phyloP scores from a whole-genome alignment of 2,797 vertebrate genomes.

The Mormyrus hasselquistii region DNA sequence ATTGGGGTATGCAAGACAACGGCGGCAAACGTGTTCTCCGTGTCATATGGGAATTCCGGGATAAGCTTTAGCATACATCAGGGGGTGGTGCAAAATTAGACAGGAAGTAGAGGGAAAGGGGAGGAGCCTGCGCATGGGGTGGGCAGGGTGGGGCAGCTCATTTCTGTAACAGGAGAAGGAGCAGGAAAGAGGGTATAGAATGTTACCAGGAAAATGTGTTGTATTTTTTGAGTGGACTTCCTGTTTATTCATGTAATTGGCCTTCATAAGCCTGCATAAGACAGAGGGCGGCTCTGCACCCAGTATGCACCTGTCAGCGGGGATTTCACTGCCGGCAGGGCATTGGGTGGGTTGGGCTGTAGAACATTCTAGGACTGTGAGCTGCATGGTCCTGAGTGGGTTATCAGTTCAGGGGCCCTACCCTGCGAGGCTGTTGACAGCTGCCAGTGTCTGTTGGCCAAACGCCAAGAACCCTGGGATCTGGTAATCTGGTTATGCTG shows the following conservation, averaged over 20 bases:
- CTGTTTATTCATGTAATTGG: background rate
- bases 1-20: background rate
- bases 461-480: slow-evolving; percentile 47
- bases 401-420: slow-evolving; percentile 45
- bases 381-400: slow-evolving; percentile 6
- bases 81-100: slow-evolving; percentile 26
- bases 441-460: slow-evolving; percentile 43
- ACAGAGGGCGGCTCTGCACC: background rate
- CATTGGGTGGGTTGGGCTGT: background rate
- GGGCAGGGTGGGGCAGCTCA: background rate
- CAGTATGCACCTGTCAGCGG: background rate
- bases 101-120: background rate
- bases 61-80: slow-evolving; percentile 30
- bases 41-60: slow-evolving; percentile 21
- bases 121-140: background rate
- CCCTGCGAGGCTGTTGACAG: slow-evolving; percentile 54
- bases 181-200: background rate
- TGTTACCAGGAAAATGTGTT: background rate
- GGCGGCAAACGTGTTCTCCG: background rate
- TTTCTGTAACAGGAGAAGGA: background rate
- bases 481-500: slow-evolving; percentile 54
- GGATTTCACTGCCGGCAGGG: background rate
- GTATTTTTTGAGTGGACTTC: background rate
- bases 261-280: background rate
- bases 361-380: background rate